Evolutionary conservation across 2,888 invertebrate genomes (phyloP), one percentile per base, ranked within the genome.

Genomic region (Mesopsocus fuscifrons): DNA sequence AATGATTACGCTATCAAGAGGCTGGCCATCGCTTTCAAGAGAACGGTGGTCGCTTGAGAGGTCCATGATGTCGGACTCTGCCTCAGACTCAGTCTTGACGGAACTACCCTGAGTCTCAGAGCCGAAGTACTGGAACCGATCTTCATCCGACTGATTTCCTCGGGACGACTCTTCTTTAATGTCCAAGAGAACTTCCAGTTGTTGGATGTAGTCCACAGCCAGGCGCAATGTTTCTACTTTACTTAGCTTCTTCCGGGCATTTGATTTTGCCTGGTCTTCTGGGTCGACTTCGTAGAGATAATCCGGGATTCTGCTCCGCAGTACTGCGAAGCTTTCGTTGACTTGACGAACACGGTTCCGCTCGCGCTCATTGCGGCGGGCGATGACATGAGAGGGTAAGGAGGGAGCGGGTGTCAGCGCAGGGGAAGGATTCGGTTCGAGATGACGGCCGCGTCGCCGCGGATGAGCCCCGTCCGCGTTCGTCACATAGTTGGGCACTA

Each of bases 281-380:
- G 74, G 74, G 33, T 69, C 71, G 45, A 74, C 76, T 4, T 72
- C 71, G 0, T 82, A 81, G 1, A 83, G 79, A 56, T 81, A 79
- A 43, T 76, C 79, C 1, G 88, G 89, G 49, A 89, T 87, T 57
- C 84, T 85, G 52, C 83, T 79, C 16, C 88, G 69, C 2, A 89
- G 63, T n/a, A 80, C 79, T 0, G 85, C 83, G 58, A 88, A 89
- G 15, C 88, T 89, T 54, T 85, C 82, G 62, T 88, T 88, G 20
- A 88, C 87, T 69, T 88, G 87, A 52, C 88, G 84, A 8, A 91
- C 91, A 46, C 92, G 71, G 62, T 91, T 91, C 16, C 92, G 66
- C 68, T 92, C 92, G 42, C 92, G 72, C 47, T 89, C 91, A 64
- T 92, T 94, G 55, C 92, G 66, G 34, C 89, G 67, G 0, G 87